Evolutionary conservation across 1,140 invertebrate species (phyloP).

Genomic region (Notospermus geniculatus): DNA sequence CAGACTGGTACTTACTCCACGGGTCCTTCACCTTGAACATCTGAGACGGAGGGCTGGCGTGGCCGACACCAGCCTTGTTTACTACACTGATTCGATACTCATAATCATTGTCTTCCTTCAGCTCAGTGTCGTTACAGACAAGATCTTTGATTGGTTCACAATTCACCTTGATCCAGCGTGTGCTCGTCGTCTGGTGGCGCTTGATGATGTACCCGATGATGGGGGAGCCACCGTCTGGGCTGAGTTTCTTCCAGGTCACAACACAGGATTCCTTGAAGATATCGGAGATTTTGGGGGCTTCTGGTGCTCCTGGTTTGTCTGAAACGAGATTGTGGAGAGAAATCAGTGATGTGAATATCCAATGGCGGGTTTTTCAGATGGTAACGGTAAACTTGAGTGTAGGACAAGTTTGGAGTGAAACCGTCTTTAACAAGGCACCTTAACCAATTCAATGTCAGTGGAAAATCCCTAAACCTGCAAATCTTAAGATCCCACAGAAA

Average conservation of each 20-base stretch:
- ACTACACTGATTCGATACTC: slow-evolving; percentile 95
- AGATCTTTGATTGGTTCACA: slow-evolving; percentile 30
- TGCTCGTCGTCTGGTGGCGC: slow-evolving; percentile 30
- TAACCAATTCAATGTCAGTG: too few species aligned
- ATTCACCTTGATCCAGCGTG: slow-evolving; percentile 44
- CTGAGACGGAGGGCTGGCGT: slow-evolving; percentile 76
- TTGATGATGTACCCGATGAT: slow-evolving; percentile 51
- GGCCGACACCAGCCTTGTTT: slow-evolving; percentile 89
- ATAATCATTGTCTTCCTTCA: slow-evolving; percentile 90
- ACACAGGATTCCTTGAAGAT: slow-evolving; percentile 90
- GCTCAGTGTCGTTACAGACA: slow-evolving; percentile 53
- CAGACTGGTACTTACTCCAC: slow-evolving; percentile 61
- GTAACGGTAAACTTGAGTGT: too few species aligned
- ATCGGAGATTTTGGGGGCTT: slow-evolving; percentile 69
- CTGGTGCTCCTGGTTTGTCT: slow-evolving; percentile 78
- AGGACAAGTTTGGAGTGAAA: too few species aligned
- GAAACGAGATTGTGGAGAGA: slow-evolving; percentile 8
- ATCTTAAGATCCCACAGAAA: too few species aligned
- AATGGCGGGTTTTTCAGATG: too few species aligned
- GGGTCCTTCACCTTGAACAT: slow-evolving; percentile 89
- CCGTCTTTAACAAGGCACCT: too few species aligned
- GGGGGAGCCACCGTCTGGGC: slow-evolving; percentile 33
- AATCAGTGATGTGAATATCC: not conserved
- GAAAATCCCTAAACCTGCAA: too few species aligned
- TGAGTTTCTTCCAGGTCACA: slow-evolving; percentile 76